These are phyloP conservation scores for Cataglyphis rosenhaueri DNA, from an alignment of 2,888 invertebrate genomes.

Conservation along the genomic window DNA sequence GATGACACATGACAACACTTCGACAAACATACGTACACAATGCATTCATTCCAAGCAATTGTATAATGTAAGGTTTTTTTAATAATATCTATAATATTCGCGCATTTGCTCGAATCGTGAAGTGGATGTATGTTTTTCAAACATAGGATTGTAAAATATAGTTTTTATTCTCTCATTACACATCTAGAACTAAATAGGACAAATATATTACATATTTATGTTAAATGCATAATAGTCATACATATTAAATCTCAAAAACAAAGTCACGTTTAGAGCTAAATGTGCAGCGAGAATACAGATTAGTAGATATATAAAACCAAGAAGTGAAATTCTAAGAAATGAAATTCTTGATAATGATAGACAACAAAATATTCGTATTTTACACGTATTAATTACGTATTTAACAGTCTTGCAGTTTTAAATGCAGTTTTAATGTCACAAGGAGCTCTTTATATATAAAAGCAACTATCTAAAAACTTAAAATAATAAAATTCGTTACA, in stretches of 20 bases:
- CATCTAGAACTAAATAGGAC: conserved; percentile 8
- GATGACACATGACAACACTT: conserved; percentile 12
- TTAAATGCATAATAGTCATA: not conserved
- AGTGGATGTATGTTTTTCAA: not conserved
- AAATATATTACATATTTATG: not conserved
- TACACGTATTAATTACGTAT: not conserved
- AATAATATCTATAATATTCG: not conserved
- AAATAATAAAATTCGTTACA: conserved; percentile 11
- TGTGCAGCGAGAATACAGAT: not conserved
- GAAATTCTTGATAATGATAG: not conserved
- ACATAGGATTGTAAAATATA: not conserved
- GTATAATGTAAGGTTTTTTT: conserved; percentile 15
- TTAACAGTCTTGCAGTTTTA: conserved; percentile 15
- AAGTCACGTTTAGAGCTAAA: conserved; percentile 17
- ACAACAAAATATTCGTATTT: conserved; percentile 12
- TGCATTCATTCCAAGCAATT: conserved; percentile 20
- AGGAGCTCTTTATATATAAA: not conserved
- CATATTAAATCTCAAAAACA: not conserved
- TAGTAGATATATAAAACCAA: not conserved
- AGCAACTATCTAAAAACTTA: not conserved
- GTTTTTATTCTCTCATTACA: conserved; percentile 9
- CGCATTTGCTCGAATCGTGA: not conserved
- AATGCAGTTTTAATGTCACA: not conserved
- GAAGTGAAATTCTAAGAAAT: not conserved
- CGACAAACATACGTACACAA: conserved; percentile 8